Base-by-base conservation (phyloP, 2,888 invertebrate genomes). In the Argynnis bischoffii region DNA sequence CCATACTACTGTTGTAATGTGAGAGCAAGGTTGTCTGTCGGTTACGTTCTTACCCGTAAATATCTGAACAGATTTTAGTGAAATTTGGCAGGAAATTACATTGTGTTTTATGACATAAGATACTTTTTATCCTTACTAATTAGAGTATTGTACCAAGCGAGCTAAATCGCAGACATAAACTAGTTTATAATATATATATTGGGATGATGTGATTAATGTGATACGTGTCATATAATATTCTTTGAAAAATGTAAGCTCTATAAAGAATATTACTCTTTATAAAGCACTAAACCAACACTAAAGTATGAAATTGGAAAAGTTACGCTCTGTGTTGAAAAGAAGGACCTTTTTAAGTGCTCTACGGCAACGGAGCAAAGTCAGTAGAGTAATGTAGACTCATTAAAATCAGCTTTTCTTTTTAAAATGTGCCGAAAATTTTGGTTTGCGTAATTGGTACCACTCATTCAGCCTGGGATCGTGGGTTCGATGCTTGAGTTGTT, bases 251-350 rank as follows among this genome's bases (percentile, higher is more conserved):
- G 21, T 15, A 47, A 57, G 11, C 35, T 41, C 11, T 41, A 51
- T 51, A 51, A 51, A 50, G 2, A 14, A 50, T 31, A 60, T 16
- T 16, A 26, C 50, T 51, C 35, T 60, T 60, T 60, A 31, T 50
- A 60, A 60, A 60, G 50, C 16, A 51, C 60, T 53, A 48, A 59
- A 55, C 35, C 18, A 47, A 60, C 47, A 60, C 48, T 47, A 63
- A 67, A 64, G 61, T 67, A 67, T 67, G 16, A 69, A 69, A 67
- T 69, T 69, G 56, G 61, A 67, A 67, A 70, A 67, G 41, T 67
- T 56, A 54, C 57, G 46, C 35, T 47, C 60, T 66, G 15, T 48
- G 56, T 46, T 46, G 56, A 48, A 48, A 63, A 57, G 65, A 63
- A 57, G 65, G 63, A 65, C 63, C 65, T 63, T 61, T 53, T 61